Evolutionary conservation across 2,797 vertebrate genomes (phyloP).

Genomic region (Hyperoplus immaculatus): DNA sequence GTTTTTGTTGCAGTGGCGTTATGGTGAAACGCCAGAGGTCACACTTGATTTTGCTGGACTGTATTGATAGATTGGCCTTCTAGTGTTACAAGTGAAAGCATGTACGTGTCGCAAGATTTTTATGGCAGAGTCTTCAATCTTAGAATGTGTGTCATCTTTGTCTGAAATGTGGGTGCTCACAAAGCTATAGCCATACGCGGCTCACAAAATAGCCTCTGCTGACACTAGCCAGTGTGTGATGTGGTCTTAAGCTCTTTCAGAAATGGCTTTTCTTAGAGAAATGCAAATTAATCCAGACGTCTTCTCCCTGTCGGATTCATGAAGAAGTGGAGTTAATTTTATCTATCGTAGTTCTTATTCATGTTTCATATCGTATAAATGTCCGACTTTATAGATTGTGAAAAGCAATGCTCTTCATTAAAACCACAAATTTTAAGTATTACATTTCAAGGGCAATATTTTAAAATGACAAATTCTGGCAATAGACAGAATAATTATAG

Average conservation of each 20-base stretch:
- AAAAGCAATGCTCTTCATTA: constrained; percentile 16
- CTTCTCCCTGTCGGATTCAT: constrained; percentile 30
- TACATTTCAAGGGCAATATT: background rate
- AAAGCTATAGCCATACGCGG: constrained; percentile 21
- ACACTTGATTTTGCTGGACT: background rate
- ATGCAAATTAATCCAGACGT: constrained; percentile 24
- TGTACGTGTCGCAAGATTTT: too few species aligned
- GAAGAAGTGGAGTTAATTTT: constrained; percentile 23
- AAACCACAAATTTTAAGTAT: constrained; percentile 1
- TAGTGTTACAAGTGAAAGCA: background rate
- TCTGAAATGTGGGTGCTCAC: constrained; percentile 12
- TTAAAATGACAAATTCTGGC: constrained; percentile 15
- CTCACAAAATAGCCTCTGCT: constrained; percentile 9
- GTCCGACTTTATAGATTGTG: constrained; percentile 12
- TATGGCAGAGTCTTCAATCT: background rate
- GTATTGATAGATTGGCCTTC: background rate
- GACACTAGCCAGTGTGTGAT: constrained; percentile 15
- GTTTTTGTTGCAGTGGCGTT: background rate
- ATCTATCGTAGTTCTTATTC: constrained; percentile 24
- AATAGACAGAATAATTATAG: background rate
- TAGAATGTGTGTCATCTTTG: constrained; percentile 10
- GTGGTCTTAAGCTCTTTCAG: constrained; percentile 32
- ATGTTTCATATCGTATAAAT: constrained; percentile 21
- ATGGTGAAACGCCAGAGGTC: background rate
- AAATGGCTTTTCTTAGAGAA: constrained; percentile 24